A percentile compares a stretch with the other conserved stretches of the same genome.
Conservation (phyloP, 2,888 invertebrate species). For the Diogma glabrata region DNA sequence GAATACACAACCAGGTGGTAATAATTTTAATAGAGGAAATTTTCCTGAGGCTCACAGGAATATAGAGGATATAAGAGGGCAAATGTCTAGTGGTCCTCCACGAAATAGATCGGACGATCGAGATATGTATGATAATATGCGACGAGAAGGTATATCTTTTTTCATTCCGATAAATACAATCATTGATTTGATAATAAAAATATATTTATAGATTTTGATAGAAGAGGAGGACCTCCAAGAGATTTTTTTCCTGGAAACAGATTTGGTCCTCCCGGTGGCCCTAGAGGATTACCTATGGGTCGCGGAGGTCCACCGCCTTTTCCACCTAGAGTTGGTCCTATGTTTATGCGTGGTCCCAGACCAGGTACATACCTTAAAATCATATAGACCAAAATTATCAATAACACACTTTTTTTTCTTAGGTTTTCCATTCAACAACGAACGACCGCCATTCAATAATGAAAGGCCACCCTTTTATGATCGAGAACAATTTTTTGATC, state of each 20-base stretch:
- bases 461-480: slow-evolving; percentile 12
- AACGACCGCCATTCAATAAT: slow-evolving; percentile 13
- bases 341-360: slow-evolving; percentile 18
- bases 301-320: slow-evolving; percentile 20
- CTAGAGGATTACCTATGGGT: slow-evolving; percentile 11
- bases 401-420: neutral
- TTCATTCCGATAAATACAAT: neutral
- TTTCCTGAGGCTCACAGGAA: slow-evolving; percentile 15
- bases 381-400: neutral
- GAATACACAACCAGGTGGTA: slow-evolving; percentile 11
- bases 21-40: slow-evolving; percentile 18
- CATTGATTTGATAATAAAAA: neutral
- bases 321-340: slow-evolving; percentile 19
- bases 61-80: slow-evolving; percentile 6
- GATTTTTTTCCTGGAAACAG: slow-evolving; percentile 23
- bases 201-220: slow-evolving; percentile 5
- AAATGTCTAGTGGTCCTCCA: slow-evolving; percentile 1
- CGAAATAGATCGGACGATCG: slow-evolving; percentile 4
- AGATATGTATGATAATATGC: slow-evolving; percentile 3
- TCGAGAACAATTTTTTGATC: slow-evolving; percentile 17
- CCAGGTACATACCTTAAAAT: slow-evolving; percentile 15
- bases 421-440: slow-evolving; percentile 2
- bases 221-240: slow-evolving; percentile 6
- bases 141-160: slow-evolving; percentile 16
- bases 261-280: slow-evolving; percentile 25